phyloP scores from a whole-genome alignment of 2,113 vertebrate species.

The Grammomys surdaster region DNA sequence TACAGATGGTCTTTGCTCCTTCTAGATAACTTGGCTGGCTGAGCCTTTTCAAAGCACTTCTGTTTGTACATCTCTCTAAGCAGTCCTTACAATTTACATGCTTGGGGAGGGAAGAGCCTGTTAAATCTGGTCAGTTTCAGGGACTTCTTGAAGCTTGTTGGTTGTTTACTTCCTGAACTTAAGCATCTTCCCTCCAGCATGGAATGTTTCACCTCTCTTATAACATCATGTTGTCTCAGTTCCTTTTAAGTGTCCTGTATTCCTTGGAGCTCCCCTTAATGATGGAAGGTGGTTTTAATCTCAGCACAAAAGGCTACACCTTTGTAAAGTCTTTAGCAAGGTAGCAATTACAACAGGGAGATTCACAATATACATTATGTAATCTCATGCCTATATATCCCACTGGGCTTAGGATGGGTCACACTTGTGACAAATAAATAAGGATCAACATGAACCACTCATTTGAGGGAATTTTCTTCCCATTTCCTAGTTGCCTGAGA shows the following conservation, averaged over 20 bases:
- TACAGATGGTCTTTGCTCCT: background rate
- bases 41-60: background rate
- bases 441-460: background rate
- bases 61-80: background rate
- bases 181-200: background rate
- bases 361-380: background rate
- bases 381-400: background rate
- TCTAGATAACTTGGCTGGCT: background rate
- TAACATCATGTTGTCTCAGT: background rate
- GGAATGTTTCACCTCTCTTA: background rate
- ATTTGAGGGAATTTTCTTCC: background rate
- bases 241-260: background rate
- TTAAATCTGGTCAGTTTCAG: background rate
- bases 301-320: background rate
- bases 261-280: background rate
- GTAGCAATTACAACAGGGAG: fast-evolving
- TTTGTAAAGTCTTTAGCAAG: background rate
- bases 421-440: background rate
- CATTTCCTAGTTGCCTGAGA: background rate
- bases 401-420: background rate
- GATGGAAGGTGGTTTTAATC: background rate
- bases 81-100: background rate
- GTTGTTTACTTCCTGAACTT: background rate
- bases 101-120: background rate
- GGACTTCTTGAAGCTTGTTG: background rate